Evolutionary conservation across 2,888 invertebrate genomes (phyloP), one percentile per base, ranked within the genome.

Genomic region (Acronicta aceris): DNA sequence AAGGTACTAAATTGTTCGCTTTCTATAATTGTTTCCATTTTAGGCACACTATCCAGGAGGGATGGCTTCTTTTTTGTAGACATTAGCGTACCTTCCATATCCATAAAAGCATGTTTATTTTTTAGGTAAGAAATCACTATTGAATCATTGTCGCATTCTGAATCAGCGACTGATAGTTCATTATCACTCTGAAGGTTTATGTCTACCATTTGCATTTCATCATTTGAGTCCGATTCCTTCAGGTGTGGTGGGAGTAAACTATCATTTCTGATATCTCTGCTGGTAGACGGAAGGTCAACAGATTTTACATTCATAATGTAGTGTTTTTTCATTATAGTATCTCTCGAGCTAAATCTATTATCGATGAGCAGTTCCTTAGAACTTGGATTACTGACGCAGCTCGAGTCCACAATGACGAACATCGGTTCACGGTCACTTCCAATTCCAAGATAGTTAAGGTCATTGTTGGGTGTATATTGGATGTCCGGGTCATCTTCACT

Each of bases 21-120:
- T 80, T 91, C 90, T 42, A 79, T 54, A 51, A 90, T 90, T 7
- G 90, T 89, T 76, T 91, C 87, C 86, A 91, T 85, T 84, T 86
- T 90, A 4, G 87, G 82, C 10, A 90, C 81, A 71, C 82, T 85
- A 56, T 85, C 81, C 49, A 90, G 65, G 16, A 90, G 60, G 5
- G 88, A 87, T 6, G 82, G 75, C 67, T 84, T 89, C 73, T 84
- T 91, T 76, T 83, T 89, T 10, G 74, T 75, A 1, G 81, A 78
- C 45, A 82, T 45, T 42, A 83, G 60, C 40, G 78, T 70, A 55
- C 79, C 80, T 64, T 87, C 83, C 10, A 77, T 55, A 30, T 85
- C 80, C 27, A 79, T 17, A 51, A 81, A 56, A 33, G 63, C 45
- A 38, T 85, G 72, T 78, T 81, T 89, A 55, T 88, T 86, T 67